Conservation (phyloP, 2,888 invertebrate species). For the Agelastica alni region DNA sequence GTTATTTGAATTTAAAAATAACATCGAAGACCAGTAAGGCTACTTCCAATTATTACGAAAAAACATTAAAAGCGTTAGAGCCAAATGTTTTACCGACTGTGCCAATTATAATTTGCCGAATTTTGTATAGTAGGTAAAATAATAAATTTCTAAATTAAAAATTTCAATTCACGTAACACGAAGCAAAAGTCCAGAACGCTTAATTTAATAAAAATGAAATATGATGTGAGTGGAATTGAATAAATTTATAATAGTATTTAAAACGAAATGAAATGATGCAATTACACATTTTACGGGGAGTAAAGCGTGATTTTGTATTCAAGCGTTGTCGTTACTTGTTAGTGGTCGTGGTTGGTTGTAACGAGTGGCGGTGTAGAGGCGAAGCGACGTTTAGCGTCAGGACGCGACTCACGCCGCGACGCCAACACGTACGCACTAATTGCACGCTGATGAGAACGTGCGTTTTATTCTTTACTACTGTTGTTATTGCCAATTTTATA, state of each 20-base stretch:
- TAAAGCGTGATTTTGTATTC: constrained; percentile 54
- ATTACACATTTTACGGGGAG: constrained; percentile 53
- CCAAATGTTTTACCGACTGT: too few species aligned
- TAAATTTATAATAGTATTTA: constrained; percentile 46
- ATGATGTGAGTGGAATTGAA: constrained; percentile 38
- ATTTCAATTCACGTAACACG: constrained; percentile 16
- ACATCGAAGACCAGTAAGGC: too few species aligned
- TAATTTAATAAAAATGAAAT: constrained; percentile 39
- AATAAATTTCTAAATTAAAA: constrained; percentile 4
- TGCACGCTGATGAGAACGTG: constrained; percentile 56
- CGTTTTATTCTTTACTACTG: constrained; percentile 53
- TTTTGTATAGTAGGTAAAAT: neutral
- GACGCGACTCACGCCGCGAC: constrained; percentile 44
- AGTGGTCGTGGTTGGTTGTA: constrained; percentile 42
- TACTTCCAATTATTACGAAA: too few species aligned
- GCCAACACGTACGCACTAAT: constrained; percentile 56
- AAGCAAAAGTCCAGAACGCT: constrained; percentile 1
- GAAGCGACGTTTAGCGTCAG: constrained; percentile 24
- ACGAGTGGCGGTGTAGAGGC: constrained; percentile 31
- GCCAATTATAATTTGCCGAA: constrained; percentile 10
- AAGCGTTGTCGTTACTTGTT: constrained; percentile 52
- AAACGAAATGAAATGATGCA: constrained; percentile 52
- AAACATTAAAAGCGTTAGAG: too few species aligned
- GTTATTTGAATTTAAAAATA: too few species aligned
- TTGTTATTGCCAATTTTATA: constrained; percentile 51